Percentiles rank a stretch among this genome's conserved stretches.
phyloP scores from a whole-genome alignment of 1,140 invertebrate genomes.

The Triops longicaudatus region DNA sequence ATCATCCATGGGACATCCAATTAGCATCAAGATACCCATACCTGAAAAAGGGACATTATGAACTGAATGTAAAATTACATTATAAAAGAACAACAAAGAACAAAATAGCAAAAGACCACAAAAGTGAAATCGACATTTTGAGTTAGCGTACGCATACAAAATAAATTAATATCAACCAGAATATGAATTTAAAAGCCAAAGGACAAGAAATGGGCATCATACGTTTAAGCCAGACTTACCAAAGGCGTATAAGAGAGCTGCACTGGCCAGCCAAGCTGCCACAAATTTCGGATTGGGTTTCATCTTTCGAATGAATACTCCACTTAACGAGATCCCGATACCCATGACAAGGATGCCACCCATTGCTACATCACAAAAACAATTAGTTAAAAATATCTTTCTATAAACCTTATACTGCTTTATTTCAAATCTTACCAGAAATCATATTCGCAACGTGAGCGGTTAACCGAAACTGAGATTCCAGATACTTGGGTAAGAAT shows the following conservation, averaged over 20 bases:
- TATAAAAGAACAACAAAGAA: no score
- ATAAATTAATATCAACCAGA: no score
- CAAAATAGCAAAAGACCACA: no score
- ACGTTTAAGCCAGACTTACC: slow-evolving; percentile 42
- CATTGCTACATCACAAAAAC: slow-evolving; percentile 51
- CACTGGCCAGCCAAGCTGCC: slow-evolving; percentile 81
- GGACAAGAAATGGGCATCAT: no score
- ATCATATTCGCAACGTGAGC: slow-evolving; percentile 83
- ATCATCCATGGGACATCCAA: slow-evolving; percentile 76
- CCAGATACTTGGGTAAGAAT: slow-evolving; percentile 87
- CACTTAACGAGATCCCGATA: slow-evolving; percentile 74
- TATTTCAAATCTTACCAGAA: slow-evolving; percentile 54
- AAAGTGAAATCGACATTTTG: no score
- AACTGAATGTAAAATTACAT: background rate
- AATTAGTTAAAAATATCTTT: slow-evolving; percentile 9
- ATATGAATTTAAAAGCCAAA: no score
- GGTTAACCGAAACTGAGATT: slow-evolving; percentile 79
- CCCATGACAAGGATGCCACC: slow-evolving; percentile 90
- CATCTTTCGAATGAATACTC: slow-evolving; percentile 68
- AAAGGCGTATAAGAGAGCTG: slow-evolving; percentile 72
- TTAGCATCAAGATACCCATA: slow-evolving; percentile 78
- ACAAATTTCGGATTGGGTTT: slow-evolving; percentile 77
- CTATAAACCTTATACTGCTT: background rate
- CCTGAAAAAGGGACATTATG: slow-evolving; percentile 43
- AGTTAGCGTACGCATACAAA: no score